phyloP scores from a whole-genome alignment of 2,113 vertebrate genomes.

The Bothrops jararaca region DNA sequence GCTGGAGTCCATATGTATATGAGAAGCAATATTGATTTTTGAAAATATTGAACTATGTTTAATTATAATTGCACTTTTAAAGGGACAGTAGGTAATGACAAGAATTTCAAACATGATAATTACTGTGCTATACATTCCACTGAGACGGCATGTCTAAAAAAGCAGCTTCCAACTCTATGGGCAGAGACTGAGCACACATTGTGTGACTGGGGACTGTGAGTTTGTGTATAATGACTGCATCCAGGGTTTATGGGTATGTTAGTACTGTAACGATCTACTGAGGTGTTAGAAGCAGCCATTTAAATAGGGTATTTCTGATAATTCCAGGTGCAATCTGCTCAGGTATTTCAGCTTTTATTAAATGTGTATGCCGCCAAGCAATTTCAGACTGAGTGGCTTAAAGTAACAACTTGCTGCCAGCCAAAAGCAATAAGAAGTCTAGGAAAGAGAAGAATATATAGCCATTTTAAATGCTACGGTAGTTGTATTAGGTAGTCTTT shows the following conservation, averaged over 20 bases:
- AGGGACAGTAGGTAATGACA: conserved; percentile 15
- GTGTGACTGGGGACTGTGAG: background rate
- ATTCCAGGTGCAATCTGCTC: no score
- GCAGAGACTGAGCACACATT: background rate
- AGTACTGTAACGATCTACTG: background rate
- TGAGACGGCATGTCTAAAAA: background rate
- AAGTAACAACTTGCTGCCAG: background rate
- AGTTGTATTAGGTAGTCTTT: no score
- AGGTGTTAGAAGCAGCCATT: background rate
- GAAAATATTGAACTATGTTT: background rate
- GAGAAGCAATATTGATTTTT: background rate
- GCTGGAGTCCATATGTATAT: background rate
- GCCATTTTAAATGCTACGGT: background rate
- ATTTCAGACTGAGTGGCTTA: background rate
- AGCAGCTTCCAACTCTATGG: background rate
- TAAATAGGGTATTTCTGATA: background rate
- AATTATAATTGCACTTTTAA: conserved; percentile 19
- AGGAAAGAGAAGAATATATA: background rate
- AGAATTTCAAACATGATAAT: conserved; percentile 10
- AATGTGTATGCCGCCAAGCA: background rate
- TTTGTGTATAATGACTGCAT: background rate
- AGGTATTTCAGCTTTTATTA: background rate
- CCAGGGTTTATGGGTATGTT: background rate
- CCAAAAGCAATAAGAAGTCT: background rate
- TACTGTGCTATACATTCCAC: background rate